phyloP scores from a whole-genome alignment of 2,113 vertebrate species.

The Formicarius rufipectus region DNA sequence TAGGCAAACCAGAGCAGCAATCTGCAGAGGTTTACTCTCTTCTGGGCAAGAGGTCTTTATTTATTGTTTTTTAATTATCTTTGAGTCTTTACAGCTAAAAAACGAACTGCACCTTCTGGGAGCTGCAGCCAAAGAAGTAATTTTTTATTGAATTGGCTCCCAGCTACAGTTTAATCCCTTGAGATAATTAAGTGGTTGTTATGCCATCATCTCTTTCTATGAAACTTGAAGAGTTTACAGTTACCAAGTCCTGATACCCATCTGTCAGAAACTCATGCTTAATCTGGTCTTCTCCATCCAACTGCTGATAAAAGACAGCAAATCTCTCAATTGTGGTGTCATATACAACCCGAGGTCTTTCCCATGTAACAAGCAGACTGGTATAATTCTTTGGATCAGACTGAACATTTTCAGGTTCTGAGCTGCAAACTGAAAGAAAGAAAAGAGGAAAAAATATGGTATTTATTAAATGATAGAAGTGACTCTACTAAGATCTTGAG shows the following conservation, averaged over 20 bases:
- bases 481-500: neutral
- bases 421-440: conserved; percentile 87
- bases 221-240: conserved; percentile 60
- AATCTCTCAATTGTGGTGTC: conserved; percentile 91
- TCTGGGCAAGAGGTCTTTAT: neutral
- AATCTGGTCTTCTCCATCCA: conserved; percentile 74
- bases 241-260: conserved; percentile 98
- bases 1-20: neutral
- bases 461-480: conserved; percentile 26
- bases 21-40: neutral
- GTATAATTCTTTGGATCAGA: conserved; percentile 87
- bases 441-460: neutral
- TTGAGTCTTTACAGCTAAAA: neutral
- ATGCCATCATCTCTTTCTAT: neutral
- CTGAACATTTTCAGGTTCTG: conserved; percentile 92
- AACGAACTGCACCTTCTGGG: neutral
- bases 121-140: neutral
- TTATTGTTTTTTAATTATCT: neutral
- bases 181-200: neutral
- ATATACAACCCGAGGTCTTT: conserved; percentile 91
- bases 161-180: neutral
- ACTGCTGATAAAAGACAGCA: conserved; percentile 84
- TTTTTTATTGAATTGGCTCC: neutral
- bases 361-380: conserved; percentile 93
- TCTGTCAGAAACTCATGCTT: conserved; percentile 91